A percentile compares a stretch with the other conserved stretches of the same genome.
Conservation (phyloP, 37 sponge, comb jelly and placozoan species). For the Ephydatia muelleri region DNA sequence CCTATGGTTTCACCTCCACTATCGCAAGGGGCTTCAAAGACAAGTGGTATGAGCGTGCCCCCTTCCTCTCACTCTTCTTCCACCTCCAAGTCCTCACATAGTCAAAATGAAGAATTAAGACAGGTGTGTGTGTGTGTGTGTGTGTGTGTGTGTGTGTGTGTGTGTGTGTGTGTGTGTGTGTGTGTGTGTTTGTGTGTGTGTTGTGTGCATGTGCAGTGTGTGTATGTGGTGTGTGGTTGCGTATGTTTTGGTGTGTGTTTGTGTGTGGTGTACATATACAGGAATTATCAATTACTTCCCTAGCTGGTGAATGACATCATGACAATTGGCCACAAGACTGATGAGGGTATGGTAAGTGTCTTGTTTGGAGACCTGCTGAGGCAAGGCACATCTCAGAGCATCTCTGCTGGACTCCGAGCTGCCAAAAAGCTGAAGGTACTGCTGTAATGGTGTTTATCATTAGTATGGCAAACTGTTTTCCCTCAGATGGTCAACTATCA, state of each 20-base stretch:
- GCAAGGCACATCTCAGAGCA: slow-evolving; percentile 30
- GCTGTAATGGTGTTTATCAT: background rate
- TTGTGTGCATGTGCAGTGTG: too few relatives aligned
- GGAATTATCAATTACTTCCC: background rate
- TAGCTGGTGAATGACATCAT: slow-evolving; percentile 46
- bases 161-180: background rate
- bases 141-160: background rate
- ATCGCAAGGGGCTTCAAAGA: background rate
- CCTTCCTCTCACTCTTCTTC: background rate
- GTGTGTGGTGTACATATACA: too few relatives aligned
- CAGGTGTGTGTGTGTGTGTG: background rate
- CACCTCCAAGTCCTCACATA: background rate
- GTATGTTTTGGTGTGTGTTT: too few relatives aligned
- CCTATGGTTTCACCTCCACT: background rate
- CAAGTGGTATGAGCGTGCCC: background rate
- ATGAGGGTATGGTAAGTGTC: slow-evolving; percentile 20
- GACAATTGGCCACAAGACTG: slow-evolving; percentile 9
- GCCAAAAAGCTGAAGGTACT: slow-evolving; percentile 58
- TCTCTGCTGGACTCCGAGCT: slow-evolving; percentile 56
- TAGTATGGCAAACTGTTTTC: background rate
- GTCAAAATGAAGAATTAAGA: background rate
- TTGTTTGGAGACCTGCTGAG: slow-evolving; percentile 49
- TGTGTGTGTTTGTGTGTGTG: background rate
- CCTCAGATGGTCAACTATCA: slow-evolving; percentile 33
- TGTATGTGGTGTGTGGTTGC: too few relatives aligned